Percentiles rank a stretch among this genome's conserved stretches.
These are phyloP conservation scores for Amphiprion clarkii DNA, from an alignment of 2,797 vertebrate genomes.

Conservation along the genomic window DNA sequence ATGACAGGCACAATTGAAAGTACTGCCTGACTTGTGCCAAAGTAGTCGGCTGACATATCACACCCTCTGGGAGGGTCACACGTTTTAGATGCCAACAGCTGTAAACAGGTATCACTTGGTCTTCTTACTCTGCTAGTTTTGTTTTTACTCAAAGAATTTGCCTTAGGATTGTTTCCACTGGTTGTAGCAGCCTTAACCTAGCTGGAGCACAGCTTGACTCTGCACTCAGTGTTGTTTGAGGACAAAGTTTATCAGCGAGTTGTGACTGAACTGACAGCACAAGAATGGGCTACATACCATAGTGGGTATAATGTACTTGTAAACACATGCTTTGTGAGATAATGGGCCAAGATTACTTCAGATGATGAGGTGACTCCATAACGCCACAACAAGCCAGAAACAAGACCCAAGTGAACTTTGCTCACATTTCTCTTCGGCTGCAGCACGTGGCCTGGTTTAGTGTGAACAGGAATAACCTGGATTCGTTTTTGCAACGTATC, in stretches of 20 bases:
- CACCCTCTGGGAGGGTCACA: conserved; percentile 11
- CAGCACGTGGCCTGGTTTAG: neutral
- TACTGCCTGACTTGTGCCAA: neutral
- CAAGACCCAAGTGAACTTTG: conserved; percentile 31
- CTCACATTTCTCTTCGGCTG: conserved; percentile 34
- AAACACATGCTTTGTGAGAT: conserved; percentile 31
- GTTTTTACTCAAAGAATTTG: neutral
- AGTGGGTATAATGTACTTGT: conserved; percentile 3
- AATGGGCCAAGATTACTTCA: conserved; percentile 31
- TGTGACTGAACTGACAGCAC: neutral
- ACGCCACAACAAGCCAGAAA: conserved; percentile 26
- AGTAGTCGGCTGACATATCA: conserved; percentile 12
- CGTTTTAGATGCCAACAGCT: neutral
- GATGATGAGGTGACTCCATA: conserved; percentile 1
- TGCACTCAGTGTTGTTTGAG: neutral
- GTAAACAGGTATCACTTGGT: conserved; percentile 10
- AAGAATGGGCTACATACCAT: neutral
- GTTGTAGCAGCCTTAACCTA: neutral
- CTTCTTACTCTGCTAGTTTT: neutral
- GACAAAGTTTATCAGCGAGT: neutral
- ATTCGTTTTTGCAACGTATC: conserved; percentile 11
- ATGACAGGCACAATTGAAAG: neutral
- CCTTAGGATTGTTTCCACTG: neutral
- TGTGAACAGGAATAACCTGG: conserved; percentile 14
- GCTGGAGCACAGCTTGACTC: neutral